Evolutionary conservation across 2,797 vertebrate genomes (phyloP), one percentile per base, ranked within the genome.

Genomic region (Xenopus petersii): DNA sequence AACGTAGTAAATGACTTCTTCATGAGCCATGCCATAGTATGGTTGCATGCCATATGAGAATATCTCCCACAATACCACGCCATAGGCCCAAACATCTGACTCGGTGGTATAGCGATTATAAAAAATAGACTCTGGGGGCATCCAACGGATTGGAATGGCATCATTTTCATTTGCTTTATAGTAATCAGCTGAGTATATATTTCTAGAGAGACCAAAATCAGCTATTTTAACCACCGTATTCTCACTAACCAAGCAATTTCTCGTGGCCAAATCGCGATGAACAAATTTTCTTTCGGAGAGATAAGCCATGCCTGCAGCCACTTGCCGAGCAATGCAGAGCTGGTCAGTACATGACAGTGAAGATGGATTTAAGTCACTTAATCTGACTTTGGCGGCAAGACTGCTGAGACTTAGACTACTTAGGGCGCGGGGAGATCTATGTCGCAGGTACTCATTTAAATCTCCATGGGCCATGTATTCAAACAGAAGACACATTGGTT

Each of bases 41-140:
- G 98, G 98, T 81, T 99, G 98, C 94, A 99, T 94, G 73, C 97
- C 98, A 0, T 97, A 93, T 24, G 98, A 96, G 86, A 98, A 98
- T 64, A 97, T 98, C 86, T 99, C 98, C 98, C 98, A 99, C 8
- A 99, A 83, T 74, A 98, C 94, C 86, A 99, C 98, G 0, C 98
- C 98, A 0, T 98, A 99, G 30, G 98, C 98, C 98, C 96, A 99
- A 72, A 99, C 94, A 0, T 99, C 98, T 0, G 98, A 99, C 79
- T 99, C 98, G 0, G 93, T 96, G 68, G 98, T 99, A 81, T 99
- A 99, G 64, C 97, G 98, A 80, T 99, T 99, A 78, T 97, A 99
- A 90, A 99, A 99, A 75, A 99, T 99, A 3, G 98, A 99, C 83
- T 99, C 98, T 0, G 98, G 98, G 0, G 98, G 98, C 97, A 99